Evolutionary conservation across 2,113 vertebrate species (phyloP).

Genomic region (Sinocyclocheilus anshuiensis): DNA sequence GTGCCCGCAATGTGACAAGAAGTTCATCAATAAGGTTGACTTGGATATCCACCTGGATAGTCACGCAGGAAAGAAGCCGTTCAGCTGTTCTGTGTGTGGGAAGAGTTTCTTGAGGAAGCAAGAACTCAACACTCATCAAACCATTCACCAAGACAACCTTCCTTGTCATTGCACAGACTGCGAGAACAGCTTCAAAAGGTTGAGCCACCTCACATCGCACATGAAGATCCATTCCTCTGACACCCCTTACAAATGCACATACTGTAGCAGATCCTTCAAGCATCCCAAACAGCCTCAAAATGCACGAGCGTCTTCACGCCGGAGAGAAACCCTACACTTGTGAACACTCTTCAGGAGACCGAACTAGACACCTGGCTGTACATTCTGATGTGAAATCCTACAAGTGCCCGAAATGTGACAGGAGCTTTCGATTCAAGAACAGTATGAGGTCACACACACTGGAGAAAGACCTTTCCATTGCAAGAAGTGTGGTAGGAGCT

Average conservation of each 20-base stretch:
- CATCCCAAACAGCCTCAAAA: slow-evolving; percentile 64
- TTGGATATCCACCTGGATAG: slow-evolving; percentile 72
- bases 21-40: not conserved
- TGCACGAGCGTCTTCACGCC: slow-evolving; percentile 70
- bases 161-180: slow-evolving; percentile 70
- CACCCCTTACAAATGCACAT: slow-evolving; percentile 66
- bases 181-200: slow-evolving; percentile 71
- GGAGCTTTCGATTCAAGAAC: slow-evolving; percentile 3
- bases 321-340: slow-evolving; percentile 57
- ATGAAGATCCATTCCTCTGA: slow-evolving; percentile 54
- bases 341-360: not conserved
- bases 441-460: slow-evolving; percentile 14
- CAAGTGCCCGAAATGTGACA: slow-evolving; percentile 5
- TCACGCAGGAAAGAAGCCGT: slow-evolving; percentile 72
- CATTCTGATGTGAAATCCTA: slow-evolving; percentile 6
- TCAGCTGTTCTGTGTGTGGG: slow-evolving; percentile 66
- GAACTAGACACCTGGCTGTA: not conserved
- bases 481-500: slow-evolving; percentile 6
- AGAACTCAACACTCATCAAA: slow-evolving; percentile 70
- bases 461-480: not conserved
- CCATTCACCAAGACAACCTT: slow-evolving; percentile 71
- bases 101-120: slow-evolving; percentile 70
- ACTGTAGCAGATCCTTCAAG: slow-evolving; percentile 73
- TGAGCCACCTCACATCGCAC: slow-evolving; percentile 32
- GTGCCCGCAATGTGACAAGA: slow-evolving; percentile 70